Conservation (phyloP, 2,113 vertebrate species). For the Caracal caracal region DNA sequence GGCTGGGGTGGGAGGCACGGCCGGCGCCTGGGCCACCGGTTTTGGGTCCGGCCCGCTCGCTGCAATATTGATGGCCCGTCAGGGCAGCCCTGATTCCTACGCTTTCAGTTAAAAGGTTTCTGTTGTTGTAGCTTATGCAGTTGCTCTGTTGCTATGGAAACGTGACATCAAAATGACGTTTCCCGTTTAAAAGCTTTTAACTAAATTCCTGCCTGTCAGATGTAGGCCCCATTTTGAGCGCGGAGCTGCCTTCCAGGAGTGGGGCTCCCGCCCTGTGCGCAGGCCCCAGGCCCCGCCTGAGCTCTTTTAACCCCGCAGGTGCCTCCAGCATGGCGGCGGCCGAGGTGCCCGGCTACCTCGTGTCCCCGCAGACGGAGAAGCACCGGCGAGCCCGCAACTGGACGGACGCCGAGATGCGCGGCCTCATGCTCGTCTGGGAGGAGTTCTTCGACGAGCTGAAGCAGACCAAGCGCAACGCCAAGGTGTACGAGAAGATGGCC, state of each 20-base stretch:
- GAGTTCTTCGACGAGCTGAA: conserved; percentile 97
- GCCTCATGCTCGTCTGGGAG: conserved; percentile 97
- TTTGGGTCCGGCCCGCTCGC: neutral
- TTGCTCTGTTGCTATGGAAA: conserved; percentile 97
- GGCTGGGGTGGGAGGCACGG: neutral
- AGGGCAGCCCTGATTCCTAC: conserved; percentile 92
- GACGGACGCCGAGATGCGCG: conserved; percentile 98
- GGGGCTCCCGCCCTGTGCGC: conserved; percentile 83
- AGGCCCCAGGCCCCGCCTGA: conserved; percentile 83
- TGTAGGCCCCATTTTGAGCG: conserved; percentile 98
- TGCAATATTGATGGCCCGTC: conserved; percentile 91
- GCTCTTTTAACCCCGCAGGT: conserved; percentile 86
- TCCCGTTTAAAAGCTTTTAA: conserved; percentile 99
- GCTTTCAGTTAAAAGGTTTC: conserved; percentile 99
- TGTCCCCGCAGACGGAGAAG: conserved; percentile 93
- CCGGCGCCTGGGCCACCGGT: rapidly evolving
- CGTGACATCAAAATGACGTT: conserved; percentile 99
- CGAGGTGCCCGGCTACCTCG: conserved; percentile 92
- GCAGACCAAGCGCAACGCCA: conserved; percentile 97
- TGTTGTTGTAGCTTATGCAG: conserved; percentile 95
- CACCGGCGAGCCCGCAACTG: conserved; percentile 98
- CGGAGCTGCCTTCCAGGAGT: conserved; percentile 88
- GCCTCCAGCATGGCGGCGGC: conserved; percentile 92
- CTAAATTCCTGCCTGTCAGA: conserved; percentile 98
- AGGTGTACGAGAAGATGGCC: conserved; percentile 99